These are phyloP conservation scores for Trachelus troglodyta DNA, from an alignment of 2,888 invertebrate genomes.

Conservation along the genomic window DNA sequence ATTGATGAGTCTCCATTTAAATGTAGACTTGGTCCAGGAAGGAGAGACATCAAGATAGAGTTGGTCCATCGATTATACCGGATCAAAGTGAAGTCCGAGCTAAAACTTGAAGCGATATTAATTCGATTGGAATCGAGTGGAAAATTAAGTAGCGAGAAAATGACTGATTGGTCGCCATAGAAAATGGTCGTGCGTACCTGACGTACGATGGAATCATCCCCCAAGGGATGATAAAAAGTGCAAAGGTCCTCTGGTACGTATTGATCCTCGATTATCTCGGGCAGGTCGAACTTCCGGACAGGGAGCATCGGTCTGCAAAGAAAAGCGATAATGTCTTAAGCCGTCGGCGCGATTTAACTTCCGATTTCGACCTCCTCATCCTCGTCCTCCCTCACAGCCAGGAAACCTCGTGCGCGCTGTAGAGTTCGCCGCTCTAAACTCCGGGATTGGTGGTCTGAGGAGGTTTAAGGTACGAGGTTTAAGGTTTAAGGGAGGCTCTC, in stretches of 20 bases:
- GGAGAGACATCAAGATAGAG: neutral
- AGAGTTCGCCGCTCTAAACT: conserved; percentile 57
- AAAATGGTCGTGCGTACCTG: neutral
- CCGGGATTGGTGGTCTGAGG: conserved; percentile 49
- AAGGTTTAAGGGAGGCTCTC: conserved; percentile 28
- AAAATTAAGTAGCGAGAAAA: neutral
- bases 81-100: neutral
- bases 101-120: neutral
- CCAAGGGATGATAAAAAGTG: conserved; percentile 46
- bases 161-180: neutral
- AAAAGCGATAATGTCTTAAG: conserved; percentile 79
- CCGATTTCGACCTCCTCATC: conserved; percentile 48
- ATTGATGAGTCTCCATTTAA: conserved; percentile 54
- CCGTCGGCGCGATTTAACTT: conserved; percentile 69
- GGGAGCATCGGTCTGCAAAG: conserved; percentile 63
- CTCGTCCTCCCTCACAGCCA: neutral
- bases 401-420: neutral
- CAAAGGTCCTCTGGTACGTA: conserved; percentile 36
- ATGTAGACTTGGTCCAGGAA: conserved; percentile 29
- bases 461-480: conserved; percentile 62
- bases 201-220: conserved; percentile 45
- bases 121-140: neutral
- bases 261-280: conserved; percentile 48
- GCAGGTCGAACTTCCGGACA: neutral
- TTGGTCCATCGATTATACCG: neutral